Conservation (phyloP, 1,140 invertebrate genomes). For the Ectropis grisescens region DNA sequence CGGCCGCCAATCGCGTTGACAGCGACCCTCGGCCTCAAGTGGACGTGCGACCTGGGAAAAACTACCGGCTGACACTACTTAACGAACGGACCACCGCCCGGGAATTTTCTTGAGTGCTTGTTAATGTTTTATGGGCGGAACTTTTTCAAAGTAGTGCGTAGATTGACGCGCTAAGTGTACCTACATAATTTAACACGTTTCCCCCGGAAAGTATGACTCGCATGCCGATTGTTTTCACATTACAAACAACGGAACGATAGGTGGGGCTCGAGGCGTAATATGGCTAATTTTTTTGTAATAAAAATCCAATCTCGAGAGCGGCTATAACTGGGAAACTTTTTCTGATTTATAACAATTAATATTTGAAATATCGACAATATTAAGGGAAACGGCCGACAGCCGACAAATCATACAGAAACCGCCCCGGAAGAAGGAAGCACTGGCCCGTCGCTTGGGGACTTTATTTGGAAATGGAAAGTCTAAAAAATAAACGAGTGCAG, state of each 20-base stretch:
- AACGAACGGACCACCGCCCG: slow-evolving; percentile 50
- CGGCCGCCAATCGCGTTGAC: slow-evolving; percentile 62
- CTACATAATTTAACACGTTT: slow-evolving; percentile 64
- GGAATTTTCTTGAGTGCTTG: slow-evolving; percentile 66
- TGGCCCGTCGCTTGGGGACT: slow-evolving; percentile 61
- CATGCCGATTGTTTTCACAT: slow-evolving; percentile 16
- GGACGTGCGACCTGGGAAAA: slow-evolving; percentile 58
- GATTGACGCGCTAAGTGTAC: slow-evolving; percentile 65
- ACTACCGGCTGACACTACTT: slow-evolving; percentile 64
- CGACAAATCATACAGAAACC: slow-evolving; percentile 68
- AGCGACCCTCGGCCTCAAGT: slow-evolving; percentile 46
- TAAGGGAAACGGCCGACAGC: slow-evolving; percentile 62
- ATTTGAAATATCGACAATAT: slow-evolving; percentile 70
- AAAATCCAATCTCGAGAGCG: slow-evolving; percentile 32
- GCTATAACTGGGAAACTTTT: slow-evolving; percentile 36
- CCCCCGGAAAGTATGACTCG: slow-evolving; percentile 21
- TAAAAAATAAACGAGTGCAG: slow-evolving; percentile 63
- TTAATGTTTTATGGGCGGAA: slow-evolving; percentile 69
- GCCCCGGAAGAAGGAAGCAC: slow-evolving; percentile 65
- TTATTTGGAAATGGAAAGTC: slow-evolving; percentile 68
- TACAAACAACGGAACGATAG: slow-evolving; percentile 13
- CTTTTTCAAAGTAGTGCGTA: slow-evolving; percentile 57
- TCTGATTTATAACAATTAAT: slow-evolving; percentile 69
- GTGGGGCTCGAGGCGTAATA: slow-evolving; percentile 1
- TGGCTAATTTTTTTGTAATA: slow-evolving; percentile 36